Percentiles rank a stretch among this genome's conserved stretches.
Evolutionary conservation across 2,888 invertebrate species (phyloP).

Genomic region (Griposia aprilina): DNA sequence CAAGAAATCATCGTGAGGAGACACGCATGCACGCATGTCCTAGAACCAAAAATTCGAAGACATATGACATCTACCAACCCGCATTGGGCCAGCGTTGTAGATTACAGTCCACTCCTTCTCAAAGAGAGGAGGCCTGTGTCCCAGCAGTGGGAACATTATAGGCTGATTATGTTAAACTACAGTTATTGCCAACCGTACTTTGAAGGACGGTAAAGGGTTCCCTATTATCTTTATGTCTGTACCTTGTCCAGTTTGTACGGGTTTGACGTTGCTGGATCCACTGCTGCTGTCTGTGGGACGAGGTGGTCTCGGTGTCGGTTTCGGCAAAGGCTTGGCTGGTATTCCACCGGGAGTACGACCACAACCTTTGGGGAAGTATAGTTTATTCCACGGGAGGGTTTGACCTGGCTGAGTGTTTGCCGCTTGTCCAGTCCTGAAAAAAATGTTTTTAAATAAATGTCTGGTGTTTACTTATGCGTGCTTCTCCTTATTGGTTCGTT

Average conservation of each 20-base stretch:
- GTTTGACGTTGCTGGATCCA: slow-evolving; percentile 82
- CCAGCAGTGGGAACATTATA: too few relatives aligned
- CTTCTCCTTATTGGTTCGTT: not conserved
- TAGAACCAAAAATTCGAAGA: too few relatives aligned
- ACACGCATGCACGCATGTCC: too few relatives aligned
- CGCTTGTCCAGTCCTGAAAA: slow-evolving; percentile 74
- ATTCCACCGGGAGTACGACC: slow-evolving; percentile 90
- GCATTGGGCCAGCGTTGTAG: too few relatives aligned
- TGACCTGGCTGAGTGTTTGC: slow-evolving; percentile 84
- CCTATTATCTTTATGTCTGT: not conserved
- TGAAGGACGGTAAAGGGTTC: not conserved
- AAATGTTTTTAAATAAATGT: not conserved
- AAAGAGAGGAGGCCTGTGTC: too few relatives aligned
- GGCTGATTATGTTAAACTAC: not conserved
- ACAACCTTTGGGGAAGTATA: slow-evolving; percentile 94
- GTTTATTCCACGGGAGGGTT: slow-evolving; percentile 92
- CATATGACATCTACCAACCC: too few relatives aligned
- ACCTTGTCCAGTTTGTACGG: slow-evolving; percentile 79
- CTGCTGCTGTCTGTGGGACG: slow-evolving; percentile 81
- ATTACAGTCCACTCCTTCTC: too few relatives aligned
- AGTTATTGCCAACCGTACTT: not conserved
- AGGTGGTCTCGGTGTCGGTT: slow-evolving; percentile 78
- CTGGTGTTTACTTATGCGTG: not conserved
- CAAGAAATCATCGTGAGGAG: too few relatives aligned
- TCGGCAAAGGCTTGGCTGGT: slow-evolving; percentile 80